phyloP scores from a whole-genome alignment of 2,113 vertebrate genomes.

The Phainopepla nitens region DNA sequence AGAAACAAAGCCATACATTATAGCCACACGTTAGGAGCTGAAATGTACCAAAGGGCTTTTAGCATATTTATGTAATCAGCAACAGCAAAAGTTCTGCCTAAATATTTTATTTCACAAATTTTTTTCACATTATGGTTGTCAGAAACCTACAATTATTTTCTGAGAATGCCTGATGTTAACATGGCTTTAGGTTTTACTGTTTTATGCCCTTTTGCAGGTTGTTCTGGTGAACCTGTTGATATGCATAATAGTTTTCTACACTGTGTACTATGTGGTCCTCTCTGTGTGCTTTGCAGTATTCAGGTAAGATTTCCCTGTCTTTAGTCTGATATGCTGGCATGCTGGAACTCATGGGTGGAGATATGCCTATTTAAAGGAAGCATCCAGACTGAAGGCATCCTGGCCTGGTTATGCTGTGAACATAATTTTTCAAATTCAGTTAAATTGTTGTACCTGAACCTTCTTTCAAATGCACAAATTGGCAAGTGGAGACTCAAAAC shows the following conservation, averaged over 20 bases:
- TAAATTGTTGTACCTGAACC: not conserved
- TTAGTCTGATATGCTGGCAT: not conserved
- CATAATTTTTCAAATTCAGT: not conserved
- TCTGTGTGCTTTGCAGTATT: constrained; percentile 77
- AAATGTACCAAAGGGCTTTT: not conserved
- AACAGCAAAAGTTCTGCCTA: not conserved
- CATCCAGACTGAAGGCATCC: not conserved
- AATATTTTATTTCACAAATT: not conserved
- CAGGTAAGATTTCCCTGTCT: constrained; percentile 67
- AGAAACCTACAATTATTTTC: not conserved
- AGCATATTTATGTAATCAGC: not conserved
- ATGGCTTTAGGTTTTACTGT: not conserved
- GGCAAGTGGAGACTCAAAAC: not conserved
- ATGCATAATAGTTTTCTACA: constrained; percentile 80
- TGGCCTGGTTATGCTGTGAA: not conserved
- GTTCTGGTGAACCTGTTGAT: constrained; percentile 78
- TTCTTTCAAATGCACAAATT: not conserved
- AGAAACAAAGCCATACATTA: not conserved
- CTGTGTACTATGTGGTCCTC: constrained; percentile 79
- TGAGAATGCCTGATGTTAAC: not conserved
- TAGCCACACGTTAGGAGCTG: not conserved
- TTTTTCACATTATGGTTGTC: not conserved
- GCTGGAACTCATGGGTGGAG: not conserved
- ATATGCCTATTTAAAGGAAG: not conserved
- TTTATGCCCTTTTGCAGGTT: constrained; percentile 58